These are phyloP conservation scores for Cyclophora albipunctata DNA, from an alignment of 2,888 invertebrate species.

Conservation along the genomic window DNA sequence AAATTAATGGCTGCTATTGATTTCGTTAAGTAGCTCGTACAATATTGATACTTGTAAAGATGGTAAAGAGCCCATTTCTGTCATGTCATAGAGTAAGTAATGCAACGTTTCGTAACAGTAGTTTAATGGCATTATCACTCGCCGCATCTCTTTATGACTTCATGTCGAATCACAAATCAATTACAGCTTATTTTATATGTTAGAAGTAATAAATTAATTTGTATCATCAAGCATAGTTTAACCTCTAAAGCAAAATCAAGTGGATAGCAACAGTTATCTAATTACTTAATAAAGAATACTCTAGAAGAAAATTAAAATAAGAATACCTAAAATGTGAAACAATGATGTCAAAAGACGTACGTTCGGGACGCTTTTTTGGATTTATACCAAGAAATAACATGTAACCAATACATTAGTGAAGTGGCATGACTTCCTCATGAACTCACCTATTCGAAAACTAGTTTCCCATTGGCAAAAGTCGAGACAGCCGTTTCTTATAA, in stretches of 20 bases:
- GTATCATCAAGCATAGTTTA: not conserved
- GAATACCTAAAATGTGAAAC: not conserved
- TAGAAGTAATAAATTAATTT: not conserved
- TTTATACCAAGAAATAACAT: constrained; percentile 11
- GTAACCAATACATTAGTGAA: constrained; percentile 1
- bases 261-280: too few species aligned
- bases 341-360: not conserved
- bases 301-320: not conserved
- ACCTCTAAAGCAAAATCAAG: too few species aligned
- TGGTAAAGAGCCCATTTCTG: not conserved
- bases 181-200: constrained; percentile 12
- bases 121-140: constrained; percentile 41
- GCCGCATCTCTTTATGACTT: constrained; percentile 16
- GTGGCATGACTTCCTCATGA: not conserved
- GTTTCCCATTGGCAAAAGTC: constrained; percentile 4
- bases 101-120: constrained; percentile 41
- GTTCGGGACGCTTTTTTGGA: constrained; percentile 8
- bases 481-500: not conserved
- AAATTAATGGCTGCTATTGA: not conserved
- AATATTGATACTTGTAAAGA: too few species aligned
- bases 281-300: too few species aligned
- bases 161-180: constrained; percentile 39
- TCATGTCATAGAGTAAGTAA: not conserved
- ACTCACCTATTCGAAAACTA: constrained; percentile 5
- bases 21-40: too few species aligned